phyloP scores from a whole-genome alignment of 2,113 vertebrate species.

The Gyps fulvus region DNA sequence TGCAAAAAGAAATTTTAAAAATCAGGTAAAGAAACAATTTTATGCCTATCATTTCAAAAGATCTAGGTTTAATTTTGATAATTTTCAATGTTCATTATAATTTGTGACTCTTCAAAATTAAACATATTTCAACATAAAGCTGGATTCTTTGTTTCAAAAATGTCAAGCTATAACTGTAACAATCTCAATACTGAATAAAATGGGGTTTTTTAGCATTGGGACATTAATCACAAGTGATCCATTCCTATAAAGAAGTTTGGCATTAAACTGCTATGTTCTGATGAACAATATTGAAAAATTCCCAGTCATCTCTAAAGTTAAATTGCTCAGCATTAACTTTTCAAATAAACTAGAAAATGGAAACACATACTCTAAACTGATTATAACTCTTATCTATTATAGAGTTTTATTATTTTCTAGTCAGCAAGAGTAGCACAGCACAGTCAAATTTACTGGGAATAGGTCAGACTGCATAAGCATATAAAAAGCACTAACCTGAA shows the following conservation, averaged over 20 bases:
- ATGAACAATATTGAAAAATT: background rate
- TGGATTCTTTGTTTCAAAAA: background rate
- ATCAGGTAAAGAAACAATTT: background rate
- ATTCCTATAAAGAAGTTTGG: background rate
- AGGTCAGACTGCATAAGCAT: background rate
- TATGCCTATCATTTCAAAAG: background rate
- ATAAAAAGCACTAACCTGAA: slow-evolving; percentile 58
- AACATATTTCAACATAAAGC: background rate
- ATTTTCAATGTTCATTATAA: background rate
- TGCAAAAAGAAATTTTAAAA: background rate
- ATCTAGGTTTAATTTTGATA: background rate
- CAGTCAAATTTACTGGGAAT: background rate
- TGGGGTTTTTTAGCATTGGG: accelerated
- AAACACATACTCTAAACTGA: background rate
- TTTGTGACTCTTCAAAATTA: background rate
- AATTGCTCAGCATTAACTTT: background rate
- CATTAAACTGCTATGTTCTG: background rate
- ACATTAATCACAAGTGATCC: background rate
- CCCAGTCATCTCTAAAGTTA: background rate
- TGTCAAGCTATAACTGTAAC: background rate
- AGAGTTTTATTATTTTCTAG: background rate
- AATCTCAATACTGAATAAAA: background rate
- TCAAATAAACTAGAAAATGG: background rate
- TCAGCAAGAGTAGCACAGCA: background rate
- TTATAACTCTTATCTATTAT: background rate